Base-by-base conservation (phyloP, 2,888 invertebrate species). In the Euzetes globulus region DNA sequence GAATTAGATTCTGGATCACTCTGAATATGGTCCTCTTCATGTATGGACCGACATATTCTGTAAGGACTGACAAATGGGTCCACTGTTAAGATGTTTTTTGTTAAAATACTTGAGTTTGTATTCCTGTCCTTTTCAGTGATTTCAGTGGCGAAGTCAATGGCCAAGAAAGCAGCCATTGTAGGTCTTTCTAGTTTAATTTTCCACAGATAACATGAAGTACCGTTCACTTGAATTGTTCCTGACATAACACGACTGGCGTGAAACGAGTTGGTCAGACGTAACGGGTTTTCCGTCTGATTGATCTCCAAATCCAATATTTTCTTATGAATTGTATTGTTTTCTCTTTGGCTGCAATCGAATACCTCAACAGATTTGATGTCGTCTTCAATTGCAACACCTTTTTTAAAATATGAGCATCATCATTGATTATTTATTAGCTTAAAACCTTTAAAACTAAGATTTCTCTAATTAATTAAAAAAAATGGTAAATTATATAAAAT, bases 1-100 rank as follows among this genome's bases (percentile, higher is more conserved):
- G 13, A 9, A 17, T 70, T 70, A 15, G 13, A 47, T 1, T 45
- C 25, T 0, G 47, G 25, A 47, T 70, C 70, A 25, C 1, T 1
- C 25, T 45, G 19, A 27, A 70, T 47, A 17, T 25, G n/a, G 9
- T 70, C 70, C 13, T 45, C 19, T 47, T 47, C 45, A 4, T 47
- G 22, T 15, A 47, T 3, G 0, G 27, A 6, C 5, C 47, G 45
- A n/a, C 70, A 70, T 17, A 47, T 15, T 47, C 70, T 45, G 15
- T 70, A 70, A 11, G 41, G 70, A 47, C 70, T 70, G 17, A 70
- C 70, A 17, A 47, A 70, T 1, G 70, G 70, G 11, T 70, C 27
- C 1, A 70, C 47, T 15, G 25, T 47, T 47, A 70, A 9, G 0
- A 70, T 2, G 47, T 37, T 27, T 25, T 19, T 45, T 19, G 25